Evolutionary conservation across 2,797 vertebrate species (phyloP).

Genomic region (Trachops cirrhosus): DNA sequence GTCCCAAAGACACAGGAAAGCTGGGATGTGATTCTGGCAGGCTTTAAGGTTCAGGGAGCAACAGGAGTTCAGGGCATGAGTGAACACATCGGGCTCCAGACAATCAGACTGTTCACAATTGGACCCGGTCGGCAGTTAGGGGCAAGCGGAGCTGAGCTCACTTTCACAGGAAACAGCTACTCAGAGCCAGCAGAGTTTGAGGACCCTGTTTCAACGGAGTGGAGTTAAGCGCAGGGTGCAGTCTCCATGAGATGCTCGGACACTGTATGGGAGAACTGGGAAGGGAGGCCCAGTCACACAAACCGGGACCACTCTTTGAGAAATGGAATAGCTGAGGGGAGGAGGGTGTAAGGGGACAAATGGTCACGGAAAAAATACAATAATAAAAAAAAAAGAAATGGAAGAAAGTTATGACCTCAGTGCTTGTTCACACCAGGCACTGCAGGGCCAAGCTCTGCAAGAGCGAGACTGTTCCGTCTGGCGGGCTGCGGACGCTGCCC

Average conservation of each 20-base stretch:
- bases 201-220: background rate
- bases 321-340: background rate
- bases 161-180: background rate
- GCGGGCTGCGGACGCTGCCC: background rate
- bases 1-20: background rate
- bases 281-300: background rate
- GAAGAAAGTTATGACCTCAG: background rate
- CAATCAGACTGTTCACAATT: background rate
- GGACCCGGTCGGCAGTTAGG: background rate
- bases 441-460: background rate
- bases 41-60: background rate
- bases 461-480: background rate
- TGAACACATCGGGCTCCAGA: background rate
- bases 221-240: background rate
- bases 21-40: background rate
- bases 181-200: background rate
- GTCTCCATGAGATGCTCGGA: background rate
- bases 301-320: background rate
- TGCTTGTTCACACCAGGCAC: background rate
- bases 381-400: background rate
- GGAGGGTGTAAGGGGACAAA: background rate
- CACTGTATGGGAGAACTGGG: background rate
- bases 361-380: background rate
- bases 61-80: background rate
- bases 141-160: background rate